Percentiles rank a stretch among this genome's conserved stretches.
Conservation (phyloP, 2,797 vertebrate species). For the Crotalus adamanteus region DNA sequence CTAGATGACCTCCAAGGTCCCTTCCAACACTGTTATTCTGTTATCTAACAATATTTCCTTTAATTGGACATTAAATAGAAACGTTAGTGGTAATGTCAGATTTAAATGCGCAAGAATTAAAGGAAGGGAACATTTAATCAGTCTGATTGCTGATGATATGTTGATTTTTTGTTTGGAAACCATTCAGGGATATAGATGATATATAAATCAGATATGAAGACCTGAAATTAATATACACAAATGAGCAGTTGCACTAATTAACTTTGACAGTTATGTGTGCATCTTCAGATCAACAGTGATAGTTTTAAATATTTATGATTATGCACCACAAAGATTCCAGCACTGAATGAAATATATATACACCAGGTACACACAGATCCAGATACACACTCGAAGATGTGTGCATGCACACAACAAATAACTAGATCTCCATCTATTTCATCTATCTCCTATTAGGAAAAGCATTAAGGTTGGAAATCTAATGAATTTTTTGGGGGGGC, state of each 20-base stretch:
- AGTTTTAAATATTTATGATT: background rate
- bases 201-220: background rate
- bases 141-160: background rate
- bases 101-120: background rate
- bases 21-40: background rate
- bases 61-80: background rate
- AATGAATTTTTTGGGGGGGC: no score
- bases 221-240: background rate
- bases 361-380: background rate
- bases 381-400: background rate
- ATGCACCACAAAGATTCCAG: background rate
- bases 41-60: background rate
- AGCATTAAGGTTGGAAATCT: background rate
- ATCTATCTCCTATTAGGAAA: background rate
- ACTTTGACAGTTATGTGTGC: background rate
- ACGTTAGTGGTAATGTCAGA: background rate
- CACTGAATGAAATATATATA: background rate
- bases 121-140: background rate
- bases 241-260: background rate
- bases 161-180: background rate
- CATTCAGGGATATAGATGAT: background rate
- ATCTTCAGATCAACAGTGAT: background rate
- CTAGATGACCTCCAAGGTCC: background rate
- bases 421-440: background rate
- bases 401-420: background rate